A percentile compares a stretch with the other conserved stretches of the same genome.
Evolutionary conservation across 2,888 invertebrate genomes (phyloP).

Genomic region (Nemurella pictetii): DNA sequence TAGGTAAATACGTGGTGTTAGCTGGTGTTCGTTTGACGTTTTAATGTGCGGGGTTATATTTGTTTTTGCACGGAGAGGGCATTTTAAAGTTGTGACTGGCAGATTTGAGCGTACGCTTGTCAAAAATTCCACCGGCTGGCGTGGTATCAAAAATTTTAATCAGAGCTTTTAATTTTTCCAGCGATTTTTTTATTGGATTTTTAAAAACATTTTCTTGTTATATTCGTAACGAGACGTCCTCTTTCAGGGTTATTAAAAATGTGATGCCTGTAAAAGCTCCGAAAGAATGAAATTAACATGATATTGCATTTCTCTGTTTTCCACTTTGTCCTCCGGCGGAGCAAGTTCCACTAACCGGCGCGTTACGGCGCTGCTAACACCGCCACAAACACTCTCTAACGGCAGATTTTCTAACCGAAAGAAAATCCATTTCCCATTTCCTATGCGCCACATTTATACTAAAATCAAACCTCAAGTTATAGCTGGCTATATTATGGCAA

Average conservation of each 20-base stretch:
- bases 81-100: background rate
- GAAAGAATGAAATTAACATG: background rate
- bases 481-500: background rate
- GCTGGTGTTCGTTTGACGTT: background rate
- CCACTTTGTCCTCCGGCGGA: background rate
- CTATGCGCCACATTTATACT: background rate
- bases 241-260: background rate
- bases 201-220: background rate
- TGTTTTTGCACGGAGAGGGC: background rate
- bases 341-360: background rate
- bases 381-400: background rate
- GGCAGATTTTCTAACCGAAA: background rate
- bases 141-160: background rate
- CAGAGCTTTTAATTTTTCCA: background rate
- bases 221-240: background rate
- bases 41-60: background rate
- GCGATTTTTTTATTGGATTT: background rate
- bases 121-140: background rate
- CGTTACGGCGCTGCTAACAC: background rate
- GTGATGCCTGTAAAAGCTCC: background rate
- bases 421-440: background rate
- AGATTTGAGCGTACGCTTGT: background rate
- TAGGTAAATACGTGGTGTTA: background rate
- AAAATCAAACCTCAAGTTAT: background rate
- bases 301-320: background rate